Conservation (phyloP, 2,113 vertebrate genomes). For the Nesoenas mayeri region DNA sequence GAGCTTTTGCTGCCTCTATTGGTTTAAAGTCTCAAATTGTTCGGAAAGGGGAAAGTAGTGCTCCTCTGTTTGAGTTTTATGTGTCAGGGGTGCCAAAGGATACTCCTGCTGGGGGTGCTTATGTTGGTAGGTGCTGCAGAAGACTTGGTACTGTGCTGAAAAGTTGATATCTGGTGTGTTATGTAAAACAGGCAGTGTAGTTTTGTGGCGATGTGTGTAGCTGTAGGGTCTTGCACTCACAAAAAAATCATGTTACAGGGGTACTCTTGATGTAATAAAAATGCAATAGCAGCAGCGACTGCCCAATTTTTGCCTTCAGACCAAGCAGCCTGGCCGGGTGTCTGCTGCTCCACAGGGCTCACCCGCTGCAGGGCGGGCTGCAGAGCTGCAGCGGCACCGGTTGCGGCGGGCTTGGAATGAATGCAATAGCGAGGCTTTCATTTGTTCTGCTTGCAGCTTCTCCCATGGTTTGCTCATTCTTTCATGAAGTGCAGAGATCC, state of each 20-base stretch:
- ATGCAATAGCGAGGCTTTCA: conserved; percentile 14
- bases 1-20: neutral
- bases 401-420: neutral
- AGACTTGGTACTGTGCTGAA: neutral
- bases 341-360: neutral
- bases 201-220: neutral
- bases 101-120: neutral
- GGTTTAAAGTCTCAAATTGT: neutral
- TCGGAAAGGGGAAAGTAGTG: neutral
- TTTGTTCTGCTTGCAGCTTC: conserved; percentile 63
- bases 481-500: conserved; percentile 56
- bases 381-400: neutral
- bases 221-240: neutral
- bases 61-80: neutral
- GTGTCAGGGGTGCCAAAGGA: neutral
- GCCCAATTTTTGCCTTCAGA: neutral
- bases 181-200: rapidly evolving
- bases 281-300: neutral
- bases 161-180: neutral
- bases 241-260: neutral
- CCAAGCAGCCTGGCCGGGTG: neutral
- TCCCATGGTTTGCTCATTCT: conserved; percentile 47
- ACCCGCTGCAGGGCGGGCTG: neutral
- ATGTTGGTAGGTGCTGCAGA: neutral
- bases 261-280: no score